Evolutionary conservation across 2,888 invertebrate species (phyloP), one percentile per base, ranked within the genome.

Genomic region (Drosophila mimetica): DNA sequence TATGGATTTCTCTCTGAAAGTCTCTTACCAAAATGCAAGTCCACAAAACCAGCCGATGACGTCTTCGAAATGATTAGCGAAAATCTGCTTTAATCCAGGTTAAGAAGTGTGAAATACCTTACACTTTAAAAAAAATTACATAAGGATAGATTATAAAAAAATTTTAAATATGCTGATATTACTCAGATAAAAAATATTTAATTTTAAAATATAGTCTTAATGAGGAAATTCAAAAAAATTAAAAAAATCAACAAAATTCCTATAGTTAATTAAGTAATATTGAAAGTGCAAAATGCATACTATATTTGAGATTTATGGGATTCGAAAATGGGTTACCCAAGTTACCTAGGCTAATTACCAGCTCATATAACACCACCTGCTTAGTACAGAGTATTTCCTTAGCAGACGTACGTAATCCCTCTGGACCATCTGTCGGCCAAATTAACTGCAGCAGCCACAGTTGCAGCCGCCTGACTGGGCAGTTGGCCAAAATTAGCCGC

Each of bases 391-490:
- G 64, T 54, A 65, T 11, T 20, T 28, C 32, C 16, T 1, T 16
- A 6, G 9, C 44, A 11, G 4, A 7, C n/a, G n/a, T n/a, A 4
- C 14, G 0, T 16, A n/a, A 37, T 53, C 32, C 30, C 4, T 2
- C 14, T 14, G 1, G 2, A 14, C 34, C 69, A 69, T 52, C 59
- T 69, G 59, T n/a, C 48, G 30, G 25, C 47, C 51, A 50, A 76
- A 37, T 53, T 51, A 47, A 30, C 20, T 59, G 60, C 60, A 76
- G 60, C 60, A 76, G 28, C 54, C 60, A 16, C 20, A 22, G 22
- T 9, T 50, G 37, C 59, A 47, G 64, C 32, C 52, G 51, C 14
- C 55, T 64, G 76, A 52, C 52, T 69, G 70, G 69, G 77, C 77
- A 50, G 18, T 54, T 65, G 48, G 69, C 77, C 77, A 79, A 72